Percentiles rank a stretch among this genome's conserved stretches.
phyloP scores from a whole-genome alignment of 2,888 invertebrate species.

The Tubulanus polymorphus region DNA sequence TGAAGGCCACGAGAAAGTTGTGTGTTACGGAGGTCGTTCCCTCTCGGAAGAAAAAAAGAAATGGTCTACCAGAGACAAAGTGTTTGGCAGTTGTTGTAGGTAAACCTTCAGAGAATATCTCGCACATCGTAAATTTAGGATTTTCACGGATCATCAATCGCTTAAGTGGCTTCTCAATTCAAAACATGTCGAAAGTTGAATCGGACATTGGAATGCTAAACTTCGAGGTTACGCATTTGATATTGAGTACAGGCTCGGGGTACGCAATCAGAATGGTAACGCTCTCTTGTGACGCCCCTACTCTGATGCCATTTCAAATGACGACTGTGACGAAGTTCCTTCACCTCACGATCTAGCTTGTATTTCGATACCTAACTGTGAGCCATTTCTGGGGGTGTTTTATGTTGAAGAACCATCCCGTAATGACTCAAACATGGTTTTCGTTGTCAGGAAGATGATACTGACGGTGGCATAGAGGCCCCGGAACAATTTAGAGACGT shows the following conservation, averaged over 20 bases:
- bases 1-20: conserved; percentile 12
- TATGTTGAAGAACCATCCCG: too few relatives aligned
- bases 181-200: conserved; percentile 14
- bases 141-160: conserved; percentile 22
- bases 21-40: conserved; percentile 21
- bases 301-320: too few relatives aligned
- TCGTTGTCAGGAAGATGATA: too few relatives aligned
- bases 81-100: conserved; percentile 21
- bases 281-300: too few relatives aligned
- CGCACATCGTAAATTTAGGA: conserved; percentile 16
- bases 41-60: conserved; percentile 15
- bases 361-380: too few relatives aligned
- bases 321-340: too few relatives aligned
- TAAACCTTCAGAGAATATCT: conserved; percentile 19
- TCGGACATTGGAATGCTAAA: conserved; percentile 17
- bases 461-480: too few relatives aligned
- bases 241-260: conserved; percentile 14
- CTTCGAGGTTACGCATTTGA: conserved; percentile 21
- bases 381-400: too few relatives aligned
- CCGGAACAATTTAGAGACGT: too few relatives aligned
- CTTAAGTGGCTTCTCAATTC: conserved; percentile 19
- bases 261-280: conserved; percentile 13
- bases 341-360: too few relatives aligned
- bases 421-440: too few relatives aligned
- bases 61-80: conserved; percentile 19